Evolutionary conservation across 2,113 vertebrate species (phyloP).

Genomic region (Machaerirhynchus nigripectus): DNA sequence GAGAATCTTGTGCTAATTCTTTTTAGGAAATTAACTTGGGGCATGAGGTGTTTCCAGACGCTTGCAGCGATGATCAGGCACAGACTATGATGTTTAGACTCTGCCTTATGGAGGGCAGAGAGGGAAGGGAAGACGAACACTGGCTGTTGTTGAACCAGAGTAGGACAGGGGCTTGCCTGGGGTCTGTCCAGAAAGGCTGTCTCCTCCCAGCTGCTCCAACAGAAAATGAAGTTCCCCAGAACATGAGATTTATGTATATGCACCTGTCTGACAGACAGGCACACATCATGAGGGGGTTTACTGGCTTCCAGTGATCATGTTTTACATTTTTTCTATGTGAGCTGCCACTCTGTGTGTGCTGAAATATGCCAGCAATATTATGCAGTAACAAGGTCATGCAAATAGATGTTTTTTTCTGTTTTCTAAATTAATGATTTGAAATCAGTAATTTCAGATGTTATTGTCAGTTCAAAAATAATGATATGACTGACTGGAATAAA

Average conservation of each 20-base stretch:
- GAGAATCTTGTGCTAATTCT: not conserved
- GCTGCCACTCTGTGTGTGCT: not conserved
- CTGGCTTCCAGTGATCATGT: not conserved
- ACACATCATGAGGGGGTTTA: not conserved
- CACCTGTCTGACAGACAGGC: not conserved
- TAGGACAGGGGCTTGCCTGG: not conserved
- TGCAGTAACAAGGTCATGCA: not conserved
- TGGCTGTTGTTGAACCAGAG: not conserved
- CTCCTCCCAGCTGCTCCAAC: not conserved
- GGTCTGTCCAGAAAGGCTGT: not conserved
- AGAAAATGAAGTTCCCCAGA: not conserved
- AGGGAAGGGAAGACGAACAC: fast-evolving
- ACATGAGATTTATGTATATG: not conserved
- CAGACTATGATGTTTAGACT: not conserved
- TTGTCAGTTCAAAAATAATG: not conserved
- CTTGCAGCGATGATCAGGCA: not conserved
- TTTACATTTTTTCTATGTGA: not conserved
- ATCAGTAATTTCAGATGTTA: slow-evolving; percentile 6
- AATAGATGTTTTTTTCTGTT: not conserved
- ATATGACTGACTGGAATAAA: not conserved
- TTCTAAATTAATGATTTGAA: not conserved
- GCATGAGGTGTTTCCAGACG: not conserved
- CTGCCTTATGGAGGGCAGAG: not conserved
- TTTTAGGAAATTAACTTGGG: not conserved
- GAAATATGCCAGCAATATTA: not conserved